Evolutionary conservation across 2,888 invertebrate species (phyloP), one percentile per base, ranked within the genome.

Genomic region (Nomada lathburiana): DNA sequence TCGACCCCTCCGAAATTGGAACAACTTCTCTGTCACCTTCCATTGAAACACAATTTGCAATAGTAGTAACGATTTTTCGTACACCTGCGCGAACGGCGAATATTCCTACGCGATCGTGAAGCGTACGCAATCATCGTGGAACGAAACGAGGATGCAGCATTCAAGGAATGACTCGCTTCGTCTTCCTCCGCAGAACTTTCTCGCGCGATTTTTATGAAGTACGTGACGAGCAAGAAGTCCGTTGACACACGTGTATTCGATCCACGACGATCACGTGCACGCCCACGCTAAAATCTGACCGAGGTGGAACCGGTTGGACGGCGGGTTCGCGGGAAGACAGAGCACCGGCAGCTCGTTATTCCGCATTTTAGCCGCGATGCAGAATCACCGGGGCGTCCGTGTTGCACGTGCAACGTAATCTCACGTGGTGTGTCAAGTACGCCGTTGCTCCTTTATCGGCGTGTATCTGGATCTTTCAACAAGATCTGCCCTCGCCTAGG

Each of bases 381-480:
- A 71, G 86, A 72, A 82, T 86, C 81, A 76, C 69, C 57, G 71
- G 59, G 62, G 59, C 73, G 74, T 86, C 82, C 79, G 81, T 73
- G 81, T 76, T 80, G 78, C 85, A 86, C 86, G 85, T 86, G 85
- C 87, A 85, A 80, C 86, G 79, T 85, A 87, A 87, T 87, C 87
- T 86, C 86, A 59, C 78, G 71, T 55, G 77, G 76, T 82, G 87
- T 84, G 87, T 85, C 87, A 86, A 84, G 86, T 82, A 87, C 84
- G 73, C 76, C 78, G 76, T 75, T 80, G 76, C 70, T 57, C 74
- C 55, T 76, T 87, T 87, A 87, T 87, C 87, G 50, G 59, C 81
- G 71, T 83, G 80, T 84, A 87, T 87, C 87, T 85, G 82, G 83
- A 85, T 87, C 82, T 82, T 76, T 74, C 85, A 65, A 74, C 80